These are phyloP conservation scores for Hypothenemus hampei DNA, from an alignment of 1,140 invertebrate genomes.

Conservation along the genomic window DNA sequence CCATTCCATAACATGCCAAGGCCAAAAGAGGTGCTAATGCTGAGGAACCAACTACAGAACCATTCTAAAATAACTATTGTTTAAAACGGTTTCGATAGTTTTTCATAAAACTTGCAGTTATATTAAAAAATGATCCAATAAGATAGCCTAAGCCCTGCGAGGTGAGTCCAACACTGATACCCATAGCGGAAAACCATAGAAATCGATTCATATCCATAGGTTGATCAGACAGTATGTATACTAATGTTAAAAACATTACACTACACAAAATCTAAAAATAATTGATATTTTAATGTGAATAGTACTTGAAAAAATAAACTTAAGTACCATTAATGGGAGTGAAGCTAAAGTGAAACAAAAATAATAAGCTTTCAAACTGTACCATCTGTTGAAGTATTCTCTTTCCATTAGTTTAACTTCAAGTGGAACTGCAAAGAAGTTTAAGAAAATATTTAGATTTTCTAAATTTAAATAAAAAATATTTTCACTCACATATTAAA, in stretches of 20 bases:
- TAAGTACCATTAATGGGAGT: slow-evolving; percentile 60
- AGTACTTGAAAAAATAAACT: not conserved
- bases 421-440: slow-evolving; percentile 65
- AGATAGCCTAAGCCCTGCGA: slow-evolving; percentile 47
- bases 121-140: slow-evolving; percentile 46
- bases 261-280: slow-evolving; percentile 39
- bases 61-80: slow-evolving; percentile 39
- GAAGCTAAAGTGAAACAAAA: slow-evolving; percentile 71
- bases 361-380: slow-evolving; percentile 85
- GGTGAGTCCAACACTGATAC: slow-evolving; percentile 38
- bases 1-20: slow-evolving; percentile 47
- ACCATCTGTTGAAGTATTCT: slow-evolving; percentile 94
- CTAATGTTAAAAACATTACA: slow-evolving; percentile 42
- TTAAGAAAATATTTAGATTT: not conserved
- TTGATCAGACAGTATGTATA: slow-evolving; percentile 45
- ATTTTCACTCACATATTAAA: slow-evolving; percentile 51
- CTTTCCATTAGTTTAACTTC: slow-evolving; percentile 80
- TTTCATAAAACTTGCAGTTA: slow-evolving; percentile 38
- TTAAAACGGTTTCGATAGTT: not conserved
- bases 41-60: slow-evolving; percentile 44
- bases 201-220: slow-evolving; percentile 44
- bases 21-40: slow-evolving; percentile 43
- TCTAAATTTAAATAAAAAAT: not conserved
- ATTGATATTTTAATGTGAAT: not conserved
- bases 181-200: slow-evolving; percentile 37